phyloP scores from a whole-genome alignment of 2,888 invertebrate species.

The Amphipyra berbera region DNA sequence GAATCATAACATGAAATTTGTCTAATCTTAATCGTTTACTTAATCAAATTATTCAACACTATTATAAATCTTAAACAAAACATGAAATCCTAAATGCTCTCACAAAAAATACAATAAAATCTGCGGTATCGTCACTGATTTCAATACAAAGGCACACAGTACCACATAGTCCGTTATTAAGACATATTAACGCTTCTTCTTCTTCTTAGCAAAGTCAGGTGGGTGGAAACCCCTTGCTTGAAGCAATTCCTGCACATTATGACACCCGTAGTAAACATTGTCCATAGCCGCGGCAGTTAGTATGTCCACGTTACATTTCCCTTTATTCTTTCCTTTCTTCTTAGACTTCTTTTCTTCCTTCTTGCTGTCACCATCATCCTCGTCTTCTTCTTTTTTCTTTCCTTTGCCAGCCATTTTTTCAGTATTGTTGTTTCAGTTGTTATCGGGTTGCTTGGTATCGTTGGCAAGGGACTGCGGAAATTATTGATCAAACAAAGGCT shows the following conservation, averaged over 20 bases:
- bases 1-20: too few relatives aligned
- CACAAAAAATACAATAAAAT: not conserved
- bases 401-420: constrained; percentile 78
- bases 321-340: constrained; percentile 90
- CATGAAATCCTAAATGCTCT: not conserved
- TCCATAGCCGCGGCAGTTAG: constrained; percentile 97
- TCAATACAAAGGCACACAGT: too few relatives aligned
- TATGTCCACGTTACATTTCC: constrained; percentile 94
- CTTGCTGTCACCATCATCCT: constrained; percentile 80
- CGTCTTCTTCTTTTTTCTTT: constrained; percentile 88
- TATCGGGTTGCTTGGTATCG: constrained; percentile 28
- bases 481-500: constrained; percentile 65
- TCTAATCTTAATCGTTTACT: not conserved
- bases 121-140: too few relatives aligned
- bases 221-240: constrained; percentile 96
- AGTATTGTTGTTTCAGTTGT: constrained; percentile 10
- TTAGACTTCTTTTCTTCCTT: constrained; percentile 86
- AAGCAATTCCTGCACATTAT: constrained; percentile 96
- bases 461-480: constrained; percentile 35
- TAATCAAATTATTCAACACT: not conserved
- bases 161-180: not conserved
- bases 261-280: constrained; percentile 98
- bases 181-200: constrained; percentile 92
- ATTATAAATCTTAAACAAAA: not conserved
- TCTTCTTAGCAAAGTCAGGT: constrained; percentile 96